Evolutionary conservation across 2,797 vertebrate species (phyloP).

Genomic region (Enoplosus armatus): DNA sequence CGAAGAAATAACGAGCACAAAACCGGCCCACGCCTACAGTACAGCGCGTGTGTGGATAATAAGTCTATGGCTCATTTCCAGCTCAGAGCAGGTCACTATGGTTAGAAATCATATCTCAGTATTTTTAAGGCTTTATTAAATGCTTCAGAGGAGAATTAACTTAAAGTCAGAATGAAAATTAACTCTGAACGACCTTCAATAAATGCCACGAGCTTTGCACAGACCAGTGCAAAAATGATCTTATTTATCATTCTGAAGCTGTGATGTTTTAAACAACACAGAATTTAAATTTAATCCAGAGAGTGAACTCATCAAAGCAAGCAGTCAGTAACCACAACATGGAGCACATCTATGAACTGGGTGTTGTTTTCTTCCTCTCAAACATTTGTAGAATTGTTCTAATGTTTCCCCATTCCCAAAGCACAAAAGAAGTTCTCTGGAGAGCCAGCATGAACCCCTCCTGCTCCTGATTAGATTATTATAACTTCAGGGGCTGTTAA

Average conservation of each 20-base stretch:
- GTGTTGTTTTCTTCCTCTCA: background rate
- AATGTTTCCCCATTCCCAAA: constrained; percentile 6
- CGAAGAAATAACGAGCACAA: background rate
- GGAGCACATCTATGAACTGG: background rate
- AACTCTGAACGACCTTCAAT: too few relatives aligned
- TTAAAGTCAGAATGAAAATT: background rate
- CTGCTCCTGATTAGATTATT: background rate
- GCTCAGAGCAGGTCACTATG: background rate
- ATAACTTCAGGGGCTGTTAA: background rate
- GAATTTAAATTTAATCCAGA: background rate
- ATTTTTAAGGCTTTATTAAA: background rate
- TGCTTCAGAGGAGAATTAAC: background rate
- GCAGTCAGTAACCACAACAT: background rate
- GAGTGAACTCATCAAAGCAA: background rate
- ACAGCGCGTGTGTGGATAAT: background rate
- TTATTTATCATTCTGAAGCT: too few relatives aligned
- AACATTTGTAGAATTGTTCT: background rate
- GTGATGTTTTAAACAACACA: background rate
- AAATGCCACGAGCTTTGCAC: background rate
- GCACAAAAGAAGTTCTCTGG: background rate
- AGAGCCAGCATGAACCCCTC: background rate
- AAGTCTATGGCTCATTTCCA: constrained; percentile 8
- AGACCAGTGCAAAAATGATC: background rate
- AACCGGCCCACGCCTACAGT: background rate
- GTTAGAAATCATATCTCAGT: background rate